These are phyloP conservation scores for Orgyia antiqua DNA, from an alignment of 2,888 invertebrate species.

Conservation along the genomic window DNA sequence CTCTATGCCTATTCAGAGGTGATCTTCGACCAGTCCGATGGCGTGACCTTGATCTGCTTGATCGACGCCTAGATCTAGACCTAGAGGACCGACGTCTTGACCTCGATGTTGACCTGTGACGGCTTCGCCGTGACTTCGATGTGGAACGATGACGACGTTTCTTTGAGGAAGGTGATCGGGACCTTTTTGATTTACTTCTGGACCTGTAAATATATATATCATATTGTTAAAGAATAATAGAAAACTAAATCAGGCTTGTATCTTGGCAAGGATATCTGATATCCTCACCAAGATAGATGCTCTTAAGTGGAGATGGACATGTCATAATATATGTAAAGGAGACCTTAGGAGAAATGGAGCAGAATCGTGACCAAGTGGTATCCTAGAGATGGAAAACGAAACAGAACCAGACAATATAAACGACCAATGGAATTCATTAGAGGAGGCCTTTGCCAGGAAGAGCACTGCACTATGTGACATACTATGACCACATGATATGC, in stretches of 20 bases:
- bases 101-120: constrained; percentile 47
- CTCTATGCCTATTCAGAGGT: constrained; percentile 48
- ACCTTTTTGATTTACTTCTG: constrained; percentile 44
- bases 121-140: constrained; percentile 37
- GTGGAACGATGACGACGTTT: constrained; percentile 39
- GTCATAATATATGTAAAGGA: too few relatives aligned
- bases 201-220: constrained; percentile 33
- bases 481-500: too few relatives aligned
- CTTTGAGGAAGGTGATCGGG: constrained; percentile 42
- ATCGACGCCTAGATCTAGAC: constrained; percentile 40
- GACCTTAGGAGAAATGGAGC: too few relatives aligned
- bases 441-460: too few relatives aligned
- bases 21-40: constrained; percentile 41
- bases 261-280: too few relatives aligned
- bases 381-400: too few relatives aligned
- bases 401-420: too few relatives aligned
- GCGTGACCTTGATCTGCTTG: constrained; percentile 28
- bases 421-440: too few relatives aligned
- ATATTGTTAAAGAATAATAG: not conserved
- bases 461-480: too few relatives aligned
- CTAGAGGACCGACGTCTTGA: constrained; percentile 40
- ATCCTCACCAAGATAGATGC: too few relatives aligned
- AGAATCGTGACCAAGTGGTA: too few relatives aligned
- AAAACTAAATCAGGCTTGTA: not conserved
- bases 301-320: too few relatives aligned